Base-by-base conservation (phyloP, 2,888 invertebrate genomes). In the Oasisia sp. region DNA sequence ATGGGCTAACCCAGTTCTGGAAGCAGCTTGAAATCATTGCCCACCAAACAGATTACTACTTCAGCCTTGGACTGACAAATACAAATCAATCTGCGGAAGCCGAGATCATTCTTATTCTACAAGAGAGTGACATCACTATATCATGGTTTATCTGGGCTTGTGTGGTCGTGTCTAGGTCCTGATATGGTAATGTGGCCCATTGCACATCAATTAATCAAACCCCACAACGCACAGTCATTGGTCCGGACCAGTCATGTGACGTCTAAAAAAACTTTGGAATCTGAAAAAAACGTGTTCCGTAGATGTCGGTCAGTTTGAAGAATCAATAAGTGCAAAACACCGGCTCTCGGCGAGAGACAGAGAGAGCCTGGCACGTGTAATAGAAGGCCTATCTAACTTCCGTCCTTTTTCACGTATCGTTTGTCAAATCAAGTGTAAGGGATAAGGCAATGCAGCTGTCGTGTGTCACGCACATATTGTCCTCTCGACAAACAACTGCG, bases 41-140 rank as follows among this genome's bases (percentile, higher is more conserved):
- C 12, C 7, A 19, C 74, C 74, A 74, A 27, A 95, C 93, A 95
- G 95, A 94, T 96, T 7, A 38, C n/a, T 19, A 74, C 3, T 74
- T 27, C 50, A 50, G n/a, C 74, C 74, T 74, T n/a, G 14, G n/a
- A n/a, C 74, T 74, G 3, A 74, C 74, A 74, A 27, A 74, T 74
- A 74, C 74, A 74, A 74, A 74, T 74, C n/a, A 74, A 27, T 74
- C 27, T 74, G 74, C 27, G 27, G 19, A 74, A 27, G 9, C 50
- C 50, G 9, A 50, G 50, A 50, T 12, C 50, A 8, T 74, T 74
- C 7, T 74, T 74, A 74, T 74, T 74, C 74, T 74, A 74, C 74
- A 19, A 74, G 27, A 74, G 74, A 74, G 27, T 19, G 74, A 74
- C 74, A 74, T 50, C 50, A 14, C 50, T 50, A 50, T 50, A 50